Evolutionary conservation across 2,113 vertebrate species (phyloP).

Genomic region (Procavia capensis): DNA sequence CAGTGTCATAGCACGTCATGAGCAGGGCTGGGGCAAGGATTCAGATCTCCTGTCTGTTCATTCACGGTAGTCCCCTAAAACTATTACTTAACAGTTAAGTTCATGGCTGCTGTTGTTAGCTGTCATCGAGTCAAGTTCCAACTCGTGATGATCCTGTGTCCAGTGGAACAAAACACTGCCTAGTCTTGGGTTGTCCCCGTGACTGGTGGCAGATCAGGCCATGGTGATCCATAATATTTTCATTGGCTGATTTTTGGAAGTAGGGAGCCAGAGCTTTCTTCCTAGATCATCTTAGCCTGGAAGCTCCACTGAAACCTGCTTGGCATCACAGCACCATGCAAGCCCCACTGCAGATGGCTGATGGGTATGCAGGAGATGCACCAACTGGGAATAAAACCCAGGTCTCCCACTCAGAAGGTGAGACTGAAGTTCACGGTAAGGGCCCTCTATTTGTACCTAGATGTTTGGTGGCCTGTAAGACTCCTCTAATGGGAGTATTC

Average conservation of each 20-base stretch:
- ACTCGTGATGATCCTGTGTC: background rate
- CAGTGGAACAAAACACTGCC: background rate
- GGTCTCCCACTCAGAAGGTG: background rate
- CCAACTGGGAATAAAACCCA: background rate
- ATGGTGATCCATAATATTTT: background rate
- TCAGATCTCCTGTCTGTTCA: background rate
- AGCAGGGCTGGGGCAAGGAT: background rate
- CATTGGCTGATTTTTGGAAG: background rate
- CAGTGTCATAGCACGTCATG: background rate
- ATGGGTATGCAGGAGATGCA: background rate
- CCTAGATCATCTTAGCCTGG: background rate
- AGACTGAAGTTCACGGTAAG: background rate
- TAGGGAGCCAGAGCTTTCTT: background rate
- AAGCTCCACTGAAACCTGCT: background rate
- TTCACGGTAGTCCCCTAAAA: background rate
- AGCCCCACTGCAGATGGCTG: too few species aligned
- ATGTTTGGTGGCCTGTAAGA: background rate
- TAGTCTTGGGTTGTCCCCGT: background rate
- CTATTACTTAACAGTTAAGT: background rate
- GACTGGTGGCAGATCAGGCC: background rate
- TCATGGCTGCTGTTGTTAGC: background rate
- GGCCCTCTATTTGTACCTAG: background rate
- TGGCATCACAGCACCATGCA: background rate
- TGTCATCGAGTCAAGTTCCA: background rate
- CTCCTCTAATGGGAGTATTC: background rate